phyloP scores from a whole-genome alignment of 2,797 vertebrate species.

The Anolis apletophallus region DNA sequence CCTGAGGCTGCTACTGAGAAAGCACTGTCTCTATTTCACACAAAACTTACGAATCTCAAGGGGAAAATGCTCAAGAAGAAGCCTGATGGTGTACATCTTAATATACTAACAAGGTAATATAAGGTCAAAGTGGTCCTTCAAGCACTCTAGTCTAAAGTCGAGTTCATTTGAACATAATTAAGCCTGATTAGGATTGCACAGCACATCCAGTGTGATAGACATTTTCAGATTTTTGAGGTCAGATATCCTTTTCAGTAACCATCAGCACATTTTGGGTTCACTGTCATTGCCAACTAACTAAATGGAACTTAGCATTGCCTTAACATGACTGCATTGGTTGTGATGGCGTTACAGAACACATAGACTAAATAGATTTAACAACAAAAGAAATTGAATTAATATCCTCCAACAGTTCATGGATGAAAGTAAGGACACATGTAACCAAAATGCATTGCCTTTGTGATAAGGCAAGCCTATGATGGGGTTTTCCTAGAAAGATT shows the following conservation, averaged over 20 bases:
- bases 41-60: background rate
- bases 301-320: background rate
- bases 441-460: too few relatives aligned
- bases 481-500: too few relatives aligned
- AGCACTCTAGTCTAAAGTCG: background rate
- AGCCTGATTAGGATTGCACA: background rate
- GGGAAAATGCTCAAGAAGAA: background rate
- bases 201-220: background rate
- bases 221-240: slow-evolving; percentile 28
- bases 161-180: background rate
- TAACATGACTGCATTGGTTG: background rate
- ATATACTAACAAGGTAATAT: background rate
- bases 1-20: background rate
- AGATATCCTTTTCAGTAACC: slow-evolving; percentile 24
- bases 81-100: background rate
- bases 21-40: background rate
- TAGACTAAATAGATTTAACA: background rate
- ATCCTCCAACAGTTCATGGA: too few relatives aligned
- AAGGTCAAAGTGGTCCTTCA: background rate
- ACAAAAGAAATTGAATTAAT: background rate
- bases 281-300: slow-evolving; percentile 5
- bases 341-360: background rate
- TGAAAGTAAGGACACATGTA: too few relatives aligned
- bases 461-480: too few relatives aligned
- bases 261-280: slow-evolving; percentile 31